A percentile compares a stretch with the other conserved stretches of the same genome.
Evolutionary conservation across 1,140 invertebrate genomes (phyloP).

Genomic region (Diuraphis noxia): DNA sequence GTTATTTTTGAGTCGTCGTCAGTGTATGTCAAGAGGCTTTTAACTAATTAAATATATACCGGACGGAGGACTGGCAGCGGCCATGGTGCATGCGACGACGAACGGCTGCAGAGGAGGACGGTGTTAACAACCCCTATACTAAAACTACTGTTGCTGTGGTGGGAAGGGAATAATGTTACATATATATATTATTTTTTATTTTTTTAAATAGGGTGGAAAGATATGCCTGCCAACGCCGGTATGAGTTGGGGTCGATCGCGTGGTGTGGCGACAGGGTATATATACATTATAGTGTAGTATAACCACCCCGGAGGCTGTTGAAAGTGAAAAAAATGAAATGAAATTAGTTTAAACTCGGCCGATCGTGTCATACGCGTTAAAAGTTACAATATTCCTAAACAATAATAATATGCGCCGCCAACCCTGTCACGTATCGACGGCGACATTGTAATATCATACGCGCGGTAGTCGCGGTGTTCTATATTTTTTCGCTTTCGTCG

Average conservation of each 20-base stretch:
- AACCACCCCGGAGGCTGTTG: conserved; percentile 25
- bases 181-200: neutral
- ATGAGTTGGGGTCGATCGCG: conserved; percentile 26
- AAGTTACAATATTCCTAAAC: conserved; percentile 41
- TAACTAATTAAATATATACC: conserved; percentile 53
- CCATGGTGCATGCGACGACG: neutral
- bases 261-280: neutral
- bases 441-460: neutral
- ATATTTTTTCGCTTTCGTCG: neutral
- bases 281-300: conserved; percentile 4
- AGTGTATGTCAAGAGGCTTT: conserved; percentile 48
- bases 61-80: neutral
- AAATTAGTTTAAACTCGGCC: conserved; percentile 53
- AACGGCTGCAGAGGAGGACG: neutral
- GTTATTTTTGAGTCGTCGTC: neutral
- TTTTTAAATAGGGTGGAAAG: conserved; percentile 46
- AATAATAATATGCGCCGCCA: neutral
- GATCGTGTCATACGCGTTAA: conserved; percentile 50
- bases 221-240: neutral
- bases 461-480: neutral
- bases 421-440: neutral
- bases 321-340: conserved; percentile 21
- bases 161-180: neutral
- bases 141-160: too few species aligned
- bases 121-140: conserved; percentile 34